Evolutionary conservation across 2,113 vertebrate genomes (phyloP).

Genomic region (Butorides virescens): DNA sequence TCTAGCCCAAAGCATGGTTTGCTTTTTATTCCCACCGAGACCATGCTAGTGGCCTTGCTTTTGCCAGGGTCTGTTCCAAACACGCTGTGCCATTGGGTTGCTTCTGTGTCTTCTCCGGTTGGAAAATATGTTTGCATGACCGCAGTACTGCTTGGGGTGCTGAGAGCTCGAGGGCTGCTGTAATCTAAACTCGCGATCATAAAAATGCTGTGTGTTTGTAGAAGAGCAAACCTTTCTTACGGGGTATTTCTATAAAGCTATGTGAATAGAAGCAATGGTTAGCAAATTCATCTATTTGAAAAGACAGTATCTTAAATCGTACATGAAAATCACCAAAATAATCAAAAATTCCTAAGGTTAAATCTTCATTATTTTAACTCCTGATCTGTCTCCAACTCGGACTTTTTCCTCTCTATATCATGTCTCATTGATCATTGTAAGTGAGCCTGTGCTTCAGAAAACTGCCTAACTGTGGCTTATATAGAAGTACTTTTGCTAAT

Average conservation of each 20-base stretch:
- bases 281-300: background rate
- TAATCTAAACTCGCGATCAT: background rate
- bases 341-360: background rate
- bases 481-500: background rate
- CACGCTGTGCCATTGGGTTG: rapidly evolving
- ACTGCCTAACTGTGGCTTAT: background rate
- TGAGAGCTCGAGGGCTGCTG: background rate
- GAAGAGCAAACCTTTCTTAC: background rate
- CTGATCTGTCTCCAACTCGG: background rate
- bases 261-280: background rate
- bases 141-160: background rate
- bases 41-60: background rate
- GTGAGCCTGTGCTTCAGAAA: background rate
- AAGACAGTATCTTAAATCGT: background rate
- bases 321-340: background rate
- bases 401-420: background rate
- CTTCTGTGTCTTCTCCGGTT: background rate
- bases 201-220: background rate
- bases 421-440: background rate
- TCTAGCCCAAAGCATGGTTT: background rate
- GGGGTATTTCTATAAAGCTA: background rate
- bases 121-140: background rate
- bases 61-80: background rate
- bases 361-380: background rate
- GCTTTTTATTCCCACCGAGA: background rate